Evolutionary conservation across 1,140 invertebrate species (phyloP), one percentile per base, ranked within the genome.

Genomic region (Belonocnema kinseyi): DNA sequence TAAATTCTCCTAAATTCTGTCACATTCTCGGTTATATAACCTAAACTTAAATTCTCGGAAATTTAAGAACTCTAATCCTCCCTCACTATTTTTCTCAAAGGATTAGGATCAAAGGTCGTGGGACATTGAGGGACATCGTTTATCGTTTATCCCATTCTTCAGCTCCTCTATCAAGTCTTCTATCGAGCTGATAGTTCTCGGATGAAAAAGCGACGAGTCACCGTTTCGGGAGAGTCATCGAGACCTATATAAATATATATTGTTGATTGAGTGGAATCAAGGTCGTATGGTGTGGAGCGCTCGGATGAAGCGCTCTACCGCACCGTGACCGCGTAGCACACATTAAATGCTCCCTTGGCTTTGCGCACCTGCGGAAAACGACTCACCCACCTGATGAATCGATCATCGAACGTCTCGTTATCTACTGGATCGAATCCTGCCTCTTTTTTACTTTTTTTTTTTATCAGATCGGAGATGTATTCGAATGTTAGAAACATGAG

Each of bases 351-450:
- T 66, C 61, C 61, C 61, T 66, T 66, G 14, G 33, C 33, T 66
- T 40, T 33, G 26, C 61, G 61, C 61, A 66, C 61, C 61, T 66
- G 61, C 61, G 33, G 61, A 66, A 66, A 66, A 66, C 61, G 61
- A 66, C 33, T 66, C 61, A 40, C 61, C 33, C 61, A 40, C 26
- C 61, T 66, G 61, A 66, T 66, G 61, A 66, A 66, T 46, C 14
- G 14, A 66, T 66, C 61, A 66, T 46, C 61, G 40, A 46, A 4
- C 14, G 16, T 3, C 26, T 66, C 16, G 26, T 66, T 66, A 66
- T 66, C 33, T 66, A 40, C 33, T 66, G 12, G 16, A 12, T 66
- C 21, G 8, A 33, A 40, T 33, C 14, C 26, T 26, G 26, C 21
- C 26, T 66, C 26, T 40, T 66, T 66, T 66, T 56, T 17, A 7